Evolutionary conservation across 2,113 vertebrate genomes (phyloP).

Genomic region (Salvator merianae): DNA sequence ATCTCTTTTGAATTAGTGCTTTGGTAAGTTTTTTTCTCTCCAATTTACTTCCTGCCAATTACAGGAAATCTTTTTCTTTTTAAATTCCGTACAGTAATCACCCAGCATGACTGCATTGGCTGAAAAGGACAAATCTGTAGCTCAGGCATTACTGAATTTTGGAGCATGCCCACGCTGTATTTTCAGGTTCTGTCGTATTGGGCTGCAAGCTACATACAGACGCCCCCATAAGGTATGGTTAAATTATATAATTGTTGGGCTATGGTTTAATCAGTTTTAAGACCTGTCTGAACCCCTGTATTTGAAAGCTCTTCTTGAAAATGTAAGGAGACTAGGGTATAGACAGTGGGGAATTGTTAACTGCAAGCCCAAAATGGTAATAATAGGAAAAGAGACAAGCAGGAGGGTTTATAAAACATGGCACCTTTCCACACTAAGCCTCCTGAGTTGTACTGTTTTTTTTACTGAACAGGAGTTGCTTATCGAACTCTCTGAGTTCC

Average conservation of each 20-base stretch:
- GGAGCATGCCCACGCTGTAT: conserved; percentile 92
- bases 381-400: not conserved
- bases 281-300: not conserved
- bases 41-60: not conserved
- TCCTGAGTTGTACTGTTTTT: conserved; percentile 12
- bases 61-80: conserved; percentile 11
- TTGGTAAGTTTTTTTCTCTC: not conserved
- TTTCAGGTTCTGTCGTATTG: conserved; percentile 89
- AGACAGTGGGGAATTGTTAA: not conserved
- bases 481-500: conserved; percentile 78
- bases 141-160: conserved; percentile 78
- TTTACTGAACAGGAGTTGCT: conserved; percentile 77
- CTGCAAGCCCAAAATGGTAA: not conserved
- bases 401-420: not conserved
- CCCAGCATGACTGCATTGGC: conserved; percentile 81
- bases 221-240: conserved; percentile 78
- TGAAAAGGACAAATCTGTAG: conserved; percentile 83
- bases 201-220: conserved; percentile 79
- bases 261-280: not conserved
- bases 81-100: conserved; percentile 10
- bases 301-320: not conserved
- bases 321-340: not conserved
- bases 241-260: not conserved
- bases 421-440: not conserved
- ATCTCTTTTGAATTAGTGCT: not conserved